Percentiles rank a stretch among this genome's conserved stretches.
Conservation (phyloP, 2,797 vertebrate genomes). For the Notolabrus celidotus region DNA sequence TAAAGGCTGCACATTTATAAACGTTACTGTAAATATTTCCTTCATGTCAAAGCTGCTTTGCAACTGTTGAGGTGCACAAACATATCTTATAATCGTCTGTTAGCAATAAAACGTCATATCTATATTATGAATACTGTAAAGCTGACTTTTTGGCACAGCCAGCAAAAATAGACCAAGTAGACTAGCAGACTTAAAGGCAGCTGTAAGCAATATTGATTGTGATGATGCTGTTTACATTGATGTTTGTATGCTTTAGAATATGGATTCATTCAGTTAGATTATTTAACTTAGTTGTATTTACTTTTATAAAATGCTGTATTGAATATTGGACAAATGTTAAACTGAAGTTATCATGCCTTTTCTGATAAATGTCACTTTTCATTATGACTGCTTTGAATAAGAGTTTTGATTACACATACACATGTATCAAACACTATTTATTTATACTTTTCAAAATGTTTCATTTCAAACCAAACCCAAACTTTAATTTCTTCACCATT, state of each 20-base stretch:
- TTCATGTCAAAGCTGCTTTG: neutral
- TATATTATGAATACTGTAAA: neutral
- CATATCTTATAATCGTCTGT: neutral
- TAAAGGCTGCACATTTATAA: constrained; percentile 55
- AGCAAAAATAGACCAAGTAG: too few species aligned
- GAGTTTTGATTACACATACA: too few species aligned
- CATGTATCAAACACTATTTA: too few species aligned
- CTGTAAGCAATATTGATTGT: constrained; percentile 12
- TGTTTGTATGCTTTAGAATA: constrained; percentile 13
- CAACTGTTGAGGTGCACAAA: neutral
- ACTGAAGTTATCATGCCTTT: neutral
- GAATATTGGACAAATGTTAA: neutral
- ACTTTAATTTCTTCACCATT: too few species aligned
- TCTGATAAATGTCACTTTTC: too few species aligned
- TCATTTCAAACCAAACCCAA: too few species aligned
- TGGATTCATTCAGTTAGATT: constrained; percentile 15
- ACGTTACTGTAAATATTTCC: constrained; percentile 8
- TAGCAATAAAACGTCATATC: neutral
- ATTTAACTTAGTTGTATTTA: constrained; percentile 17
- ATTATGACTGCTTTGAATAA: too few species aligned
- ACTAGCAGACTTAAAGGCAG: constrained; percentile 11
- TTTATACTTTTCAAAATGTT: too few species aligned
- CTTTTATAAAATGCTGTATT: neutral
- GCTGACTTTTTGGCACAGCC: neutral
- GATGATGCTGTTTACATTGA: constrained; percentile 27